Evolutionary conservation across 92 coral and sea anemone species (phyloP), one percentile per base, ranked within the genome.

Genomic region (Phymanthus crucifer): DNA sequence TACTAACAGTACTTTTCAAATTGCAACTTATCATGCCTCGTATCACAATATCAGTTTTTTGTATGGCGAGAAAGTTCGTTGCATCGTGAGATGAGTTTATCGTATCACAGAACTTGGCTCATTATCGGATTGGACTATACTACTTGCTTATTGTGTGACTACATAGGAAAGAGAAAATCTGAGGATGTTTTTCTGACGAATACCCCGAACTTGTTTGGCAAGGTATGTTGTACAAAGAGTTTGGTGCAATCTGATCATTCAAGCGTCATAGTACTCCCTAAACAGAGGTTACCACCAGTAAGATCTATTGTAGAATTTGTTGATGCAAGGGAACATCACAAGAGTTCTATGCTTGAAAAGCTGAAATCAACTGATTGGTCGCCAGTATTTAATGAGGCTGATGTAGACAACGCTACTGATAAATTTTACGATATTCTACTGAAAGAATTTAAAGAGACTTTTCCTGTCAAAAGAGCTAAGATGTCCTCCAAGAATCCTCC

Each of bases 141-240:
- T n/a, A n/a, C n/a, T n/a, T n/a, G n/a, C n/a, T n/a, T n/a, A n/a
- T n/a, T n/a, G n/a, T n/a, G n/a, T n/a, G n/a, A n/a, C n/a, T n/a
- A n/a, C n/a, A n/a, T 29, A 71, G 89, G 70, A 57, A 78, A 35
- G 74, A 89, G 33, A 85, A 75, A 37, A 85, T 85, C 78, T 56
- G 85, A 38, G 93, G n/a, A 89, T 65, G 79, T 85, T 29, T 84
- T 89, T 73, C 27, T 84, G 58, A 89, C 89, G 10, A 85, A 89
- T 70, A 72, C 50, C 13, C 83, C 85, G 13, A 56, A 84, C 66
- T 40, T 74, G 31, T 88, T 82, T 78, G 72, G 85, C 47, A 84
- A 80, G 26, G 87, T 78, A 78, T 68, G 73, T 66, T 74, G 78
- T 32, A 40, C 50, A 47, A 85, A 85, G 74, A 72, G 87, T 47